Percentiles rank a stretch among this genome's conserved stretches.
phyloP scores from a whole-genome alignment of 2,797 vertebrate species.

The Kryptolebias ocellatus region DNA sequence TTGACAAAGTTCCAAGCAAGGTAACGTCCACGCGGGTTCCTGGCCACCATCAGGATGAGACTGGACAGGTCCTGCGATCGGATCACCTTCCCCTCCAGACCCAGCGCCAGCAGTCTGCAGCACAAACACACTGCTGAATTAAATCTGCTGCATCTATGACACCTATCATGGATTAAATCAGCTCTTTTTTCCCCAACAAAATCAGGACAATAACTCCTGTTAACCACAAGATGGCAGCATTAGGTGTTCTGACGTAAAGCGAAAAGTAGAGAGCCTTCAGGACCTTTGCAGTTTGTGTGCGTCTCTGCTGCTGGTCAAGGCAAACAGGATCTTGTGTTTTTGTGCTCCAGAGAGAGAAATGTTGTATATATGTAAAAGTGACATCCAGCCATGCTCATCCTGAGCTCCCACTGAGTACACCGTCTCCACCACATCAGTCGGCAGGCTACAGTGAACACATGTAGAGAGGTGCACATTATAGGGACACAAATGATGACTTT shows the following conservation, averaged over 20 bases:
- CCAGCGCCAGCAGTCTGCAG: slow-evolving; percentile 78
- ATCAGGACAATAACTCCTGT: background rate
- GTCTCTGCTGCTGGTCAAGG: slow-evolving; percentile 78
- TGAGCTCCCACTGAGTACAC: slow-evolving; percentile 82
- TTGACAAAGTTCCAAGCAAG: slow-evolving; percentile 85
- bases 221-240: slow-evolving; percentile 55
- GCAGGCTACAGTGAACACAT: slow-evolving; percentile 72
- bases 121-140: slow-evolving; percentile 3
- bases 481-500: background rate
- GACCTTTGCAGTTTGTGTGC: slow-evolving; percentile 78
- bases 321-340: slow-evolving; percentile 79
- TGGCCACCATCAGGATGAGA: slow-evolving; percentile 76
- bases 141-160: background rate
- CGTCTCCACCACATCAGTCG: slow-evolving; percentile 79
- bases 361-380: slow-evolving; percentile 77
- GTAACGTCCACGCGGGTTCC: slow-evolving; percentile 75
- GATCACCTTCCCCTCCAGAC: slow-evolving; percentile 81
- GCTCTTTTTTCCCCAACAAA: background rate
- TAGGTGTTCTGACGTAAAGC: slow-evolving; percentile 3
- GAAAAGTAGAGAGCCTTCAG: too few species aligned
- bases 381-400: slow-evolving; percentile 76
- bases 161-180: background rate
- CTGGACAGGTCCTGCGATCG: slow-evolving; percentile 79
- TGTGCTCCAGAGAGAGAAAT: slow-evolving; percentile 77
- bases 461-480: slow-evolving; percentile 10